phyloP scores from a whole-genome alignment of 2,113 vertebrate species.

The Scolopax mira region DNA sequence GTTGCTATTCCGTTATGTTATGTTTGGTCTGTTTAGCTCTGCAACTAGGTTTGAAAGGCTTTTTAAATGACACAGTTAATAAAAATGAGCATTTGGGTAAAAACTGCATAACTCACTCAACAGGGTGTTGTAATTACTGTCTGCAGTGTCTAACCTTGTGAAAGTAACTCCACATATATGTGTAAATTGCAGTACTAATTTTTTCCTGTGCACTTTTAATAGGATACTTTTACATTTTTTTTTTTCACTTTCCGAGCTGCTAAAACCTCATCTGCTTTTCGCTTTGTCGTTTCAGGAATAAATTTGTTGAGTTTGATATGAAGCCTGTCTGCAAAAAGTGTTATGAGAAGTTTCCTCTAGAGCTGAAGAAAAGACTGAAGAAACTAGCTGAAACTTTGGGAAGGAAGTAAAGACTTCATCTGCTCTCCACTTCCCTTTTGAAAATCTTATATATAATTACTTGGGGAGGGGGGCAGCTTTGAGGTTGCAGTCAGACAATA shows the following conservation, averaged over 20 bases:
- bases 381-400: constrained; percentile 93
- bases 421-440: constrained; percentile 11
- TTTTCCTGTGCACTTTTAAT: background rate
- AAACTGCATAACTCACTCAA: background rate
- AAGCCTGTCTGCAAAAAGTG: constrained; percentile 99
- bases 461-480: background rate
- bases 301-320: constrained; percentile 99
- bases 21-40: background rate
- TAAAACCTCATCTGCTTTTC: constrained; percentile 24
- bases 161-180: background rate
- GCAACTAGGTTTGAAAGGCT: background rate
- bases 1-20: background rate
- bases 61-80: background rate
- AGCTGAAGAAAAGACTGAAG: constrained; percentile 98
- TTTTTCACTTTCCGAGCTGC: background rate
- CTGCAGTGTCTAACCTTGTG: background rate
- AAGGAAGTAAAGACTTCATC: constrained; percentile 81
- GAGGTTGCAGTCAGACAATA: constrained; percentile 34
- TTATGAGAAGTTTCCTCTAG: constrained; percentile 97
- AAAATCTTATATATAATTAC: constrained; percentile 4
- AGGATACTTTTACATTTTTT: background rate
- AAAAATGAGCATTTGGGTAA: background rate
- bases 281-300: constrained; percentile 84
- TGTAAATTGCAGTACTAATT: background rate
- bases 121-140: background rate